Evolutionary conservation across 2,888 invertebrate species (phyloP).

Genomic region (Mactromeris polynyma): DNA sequence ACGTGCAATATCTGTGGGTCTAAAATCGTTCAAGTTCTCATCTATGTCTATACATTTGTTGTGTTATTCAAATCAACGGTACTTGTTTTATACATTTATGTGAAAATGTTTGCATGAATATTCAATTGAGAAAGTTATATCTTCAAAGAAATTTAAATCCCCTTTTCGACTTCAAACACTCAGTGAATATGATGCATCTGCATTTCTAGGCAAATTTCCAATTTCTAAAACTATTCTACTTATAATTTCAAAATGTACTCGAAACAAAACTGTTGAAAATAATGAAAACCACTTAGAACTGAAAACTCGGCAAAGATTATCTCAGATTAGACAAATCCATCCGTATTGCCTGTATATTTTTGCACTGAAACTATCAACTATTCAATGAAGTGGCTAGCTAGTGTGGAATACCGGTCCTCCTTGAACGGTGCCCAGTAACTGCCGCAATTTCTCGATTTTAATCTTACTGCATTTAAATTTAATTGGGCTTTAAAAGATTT

Average conservation of each 20-base stretch:
- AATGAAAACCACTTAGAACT: background rate
- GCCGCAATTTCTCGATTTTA: background rate
- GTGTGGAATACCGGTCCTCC: background rate
- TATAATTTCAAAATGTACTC: background rate
- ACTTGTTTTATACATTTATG: background rate
- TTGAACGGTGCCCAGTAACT: background rate
- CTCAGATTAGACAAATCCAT: background rate
- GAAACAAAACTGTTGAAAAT: background rate
- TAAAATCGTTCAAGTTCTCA: constrained; percentile 5
- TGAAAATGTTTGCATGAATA: constrained; percentile 4
- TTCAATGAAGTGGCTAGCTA: background rate
- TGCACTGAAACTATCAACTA: background rate
- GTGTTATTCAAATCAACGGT: background rate
- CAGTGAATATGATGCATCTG: background rate
- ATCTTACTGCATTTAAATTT: background rate
- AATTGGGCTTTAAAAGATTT: background rate
- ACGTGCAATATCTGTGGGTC: background rate
- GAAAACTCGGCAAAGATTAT: background rate
- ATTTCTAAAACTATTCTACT: background rate
- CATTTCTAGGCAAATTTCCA: background rate
- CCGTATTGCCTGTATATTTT: background rate
- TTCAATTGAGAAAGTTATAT: background rate
- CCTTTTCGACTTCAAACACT: background rate
- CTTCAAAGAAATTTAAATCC: background rate
- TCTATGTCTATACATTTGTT: background rate